phyloP scores from a whole-genome alignment of 2,113 vertebrate species.

The Pyrgilauda ruficollis region DNA sequence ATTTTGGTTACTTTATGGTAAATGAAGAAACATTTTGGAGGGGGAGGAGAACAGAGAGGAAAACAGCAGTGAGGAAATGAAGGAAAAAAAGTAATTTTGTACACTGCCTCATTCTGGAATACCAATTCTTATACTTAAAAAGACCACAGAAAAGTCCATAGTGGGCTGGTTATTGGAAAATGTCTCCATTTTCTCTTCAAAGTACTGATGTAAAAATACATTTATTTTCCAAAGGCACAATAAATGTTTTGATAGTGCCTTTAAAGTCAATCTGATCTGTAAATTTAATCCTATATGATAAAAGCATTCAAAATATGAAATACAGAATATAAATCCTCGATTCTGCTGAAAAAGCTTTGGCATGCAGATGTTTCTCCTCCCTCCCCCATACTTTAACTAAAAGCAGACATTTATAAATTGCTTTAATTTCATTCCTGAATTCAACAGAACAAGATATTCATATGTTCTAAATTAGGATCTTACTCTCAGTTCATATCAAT shows the following conservation, averaged over 20 bases:
- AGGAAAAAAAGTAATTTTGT: not conserved
- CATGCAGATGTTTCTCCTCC: slow-evolving; percentile 64
- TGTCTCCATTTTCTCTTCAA: not conserved
- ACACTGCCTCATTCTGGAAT: not conserved
- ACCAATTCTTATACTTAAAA: not conserved
- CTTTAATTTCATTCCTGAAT: slow-evolving; percentile 82
- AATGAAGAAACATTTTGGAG: not conserved
- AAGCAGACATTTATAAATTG: slow-evolving; percentile 79
- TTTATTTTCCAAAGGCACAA: slow-evolving; percentile 44
- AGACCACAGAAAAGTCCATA: not conserved
- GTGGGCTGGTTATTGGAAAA: not conserved
- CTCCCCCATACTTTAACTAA: slow-evolving; percentile 63
- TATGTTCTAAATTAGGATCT: slow-evolving; percentile 84
- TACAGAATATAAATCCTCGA: slow-evolving; percentile 61
- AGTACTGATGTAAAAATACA: slow-evolving; percentile 3
- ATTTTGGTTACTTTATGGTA: not conserved
- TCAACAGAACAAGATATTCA: slow-evolving; percentile 80
- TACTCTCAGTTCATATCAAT: slow-evolving; percentile 85
- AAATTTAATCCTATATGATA: slow-evolving; percentile 63
- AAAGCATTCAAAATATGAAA: slow-evolving; percentile 62
- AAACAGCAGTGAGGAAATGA: not conserved
- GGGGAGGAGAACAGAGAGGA: not conserved
- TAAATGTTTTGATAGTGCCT: slow-evolving; percentile 60
- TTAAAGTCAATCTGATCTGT: slow-evolving; percentile 64
- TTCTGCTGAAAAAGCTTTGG: slow-evolving; percentile 64